These are phyloP conservation scores for Tragopan temminckii DNA, from an alignment of 2,797 vertebrate genomes.

Conservation along the genomic window DNA sequence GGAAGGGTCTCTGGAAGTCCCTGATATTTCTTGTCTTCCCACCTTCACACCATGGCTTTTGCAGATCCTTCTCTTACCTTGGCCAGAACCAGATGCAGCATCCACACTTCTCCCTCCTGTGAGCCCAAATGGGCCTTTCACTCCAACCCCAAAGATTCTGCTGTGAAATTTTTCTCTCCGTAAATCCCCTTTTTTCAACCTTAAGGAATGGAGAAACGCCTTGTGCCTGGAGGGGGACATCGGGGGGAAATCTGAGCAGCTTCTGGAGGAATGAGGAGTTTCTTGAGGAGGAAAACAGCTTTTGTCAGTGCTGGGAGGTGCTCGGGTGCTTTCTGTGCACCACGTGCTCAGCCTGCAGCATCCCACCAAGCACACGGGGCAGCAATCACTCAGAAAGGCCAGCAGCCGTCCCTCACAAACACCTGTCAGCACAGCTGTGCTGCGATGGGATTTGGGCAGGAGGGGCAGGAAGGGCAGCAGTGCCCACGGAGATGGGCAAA, in stretches of 20 bases:
- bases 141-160: not conserved
- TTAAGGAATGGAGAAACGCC: not conserved
- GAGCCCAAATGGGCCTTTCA: not conserved
- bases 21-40: not conserved
- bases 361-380: not conserved
- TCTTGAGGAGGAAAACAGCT: slow-evolving; percentile 17
- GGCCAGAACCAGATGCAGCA: rapidly evolving
- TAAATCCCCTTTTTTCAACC: slow-evolving; percentile 12
- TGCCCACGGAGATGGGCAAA: not conserved
- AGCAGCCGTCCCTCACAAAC: rapidly evolving
- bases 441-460: not conserved
- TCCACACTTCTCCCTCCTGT: not conserved
- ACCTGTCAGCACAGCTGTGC: not conserved
- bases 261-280: slow-evolving; percentile 8
- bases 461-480: not conserved
- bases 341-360: not conserved
- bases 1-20: not conserved
- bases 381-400: not conserved
- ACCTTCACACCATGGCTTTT: not conserved
- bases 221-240: not conserved
- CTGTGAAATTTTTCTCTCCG: not conserved
- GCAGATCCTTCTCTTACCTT: not conserved
- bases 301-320: not conserved
- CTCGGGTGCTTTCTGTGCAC: not conserved
- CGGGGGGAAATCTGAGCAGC: not conserved